Evolutionary conservation across 2,797 vertebrate genomes (phyloP), one percentile per base, ranked within the genome.

Genomic region (Lophius americanus): DNA sequence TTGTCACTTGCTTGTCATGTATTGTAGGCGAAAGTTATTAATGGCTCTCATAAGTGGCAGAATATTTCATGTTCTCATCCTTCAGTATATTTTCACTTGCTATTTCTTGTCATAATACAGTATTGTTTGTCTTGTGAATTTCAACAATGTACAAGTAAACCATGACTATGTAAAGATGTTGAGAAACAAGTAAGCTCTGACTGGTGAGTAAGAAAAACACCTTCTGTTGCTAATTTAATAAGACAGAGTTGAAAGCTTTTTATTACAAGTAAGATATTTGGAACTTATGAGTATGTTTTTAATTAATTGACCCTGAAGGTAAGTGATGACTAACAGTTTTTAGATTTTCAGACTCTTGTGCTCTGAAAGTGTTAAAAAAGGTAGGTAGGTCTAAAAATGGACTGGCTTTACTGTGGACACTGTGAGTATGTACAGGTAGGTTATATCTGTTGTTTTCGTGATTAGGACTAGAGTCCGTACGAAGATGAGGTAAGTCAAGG

Each of bases 131-230:
- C 87, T 89, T 90, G 89, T 92, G 90, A 85, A 86, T 85, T 91
- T 86, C 85, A 89, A 93, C 90, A 92, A 89, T 92, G 93, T 94
- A 93, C 93, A 93, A 92, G 93, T 95, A 94, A 91, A 93, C 93
- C 93, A 90, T 94, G 92, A 93, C 92, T 92, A 84, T 94, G 91
- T 90, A 93, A 94, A 94, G 94, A 94, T 94, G 94, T 95, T 94
- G 93, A 94, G 93, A 94, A 94, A 94, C 92, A 94, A 93, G 93
- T 94, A 94, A 93, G 91, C 93, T 91, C 92, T 93, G 90, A 90
- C 89, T 94, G 94, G 94, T 94, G 94, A 95, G 94, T 94, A 94
- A 93, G 91, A 94, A 92, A 89, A 92, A 93, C 89, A 82, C 91
- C 94, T 94, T 94, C 93, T 90, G 93, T 94, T 95, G 93, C 93